Conservation (phyloP, 2,113 vertebrate species). For the Epinephelus cyanopodus region DNA sequence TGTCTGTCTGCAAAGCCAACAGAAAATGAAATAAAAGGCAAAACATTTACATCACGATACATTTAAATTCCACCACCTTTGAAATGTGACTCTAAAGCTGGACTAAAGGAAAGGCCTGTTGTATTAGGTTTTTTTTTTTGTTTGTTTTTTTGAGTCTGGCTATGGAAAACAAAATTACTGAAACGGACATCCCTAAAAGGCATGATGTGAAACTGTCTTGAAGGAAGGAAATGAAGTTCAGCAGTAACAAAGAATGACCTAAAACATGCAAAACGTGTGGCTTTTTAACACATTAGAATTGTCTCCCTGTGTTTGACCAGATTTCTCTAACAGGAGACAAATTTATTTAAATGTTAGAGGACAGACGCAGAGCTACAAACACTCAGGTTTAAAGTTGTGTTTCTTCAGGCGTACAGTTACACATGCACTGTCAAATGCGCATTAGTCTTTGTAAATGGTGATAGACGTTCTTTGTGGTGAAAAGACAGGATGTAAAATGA, state of each 20-base stretch:
- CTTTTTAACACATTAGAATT: no score
- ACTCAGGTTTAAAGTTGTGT: no score
- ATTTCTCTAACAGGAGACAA: background rate
- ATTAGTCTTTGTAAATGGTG: background rate
- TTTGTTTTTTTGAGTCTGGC: no score
- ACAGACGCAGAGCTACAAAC: background rate
- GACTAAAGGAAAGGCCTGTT: no score
- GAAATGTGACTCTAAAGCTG: no score
- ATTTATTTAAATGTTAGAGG: background rate
- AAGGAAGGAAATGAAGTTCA: slow-evolving; percentile 3
- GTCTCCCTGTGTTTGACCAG: background rate
- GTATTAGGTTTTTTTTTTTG: no score
- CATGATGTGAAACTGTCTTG: background rate
- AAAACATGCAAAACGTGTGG: fast-evolving
- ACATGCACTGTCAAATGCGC: no score
- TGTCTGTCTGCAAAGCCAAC: no score
- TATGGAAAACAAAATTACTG: no score
- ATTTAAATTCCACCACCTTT: no score
- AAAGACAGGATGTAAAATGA: background rate
- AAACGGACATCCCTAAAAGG: background rate
- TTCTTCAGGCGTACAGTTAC: background rate
- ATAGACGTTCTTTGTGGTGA: background rate
- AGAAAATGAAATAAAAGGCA: no score
- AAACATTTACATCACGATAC: no score
- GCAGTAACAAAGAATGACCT: background rate